These are phyloP conservation scores for Steinernema feltiae DNA, from an alignment of 1,140 invertebrate genomes.

Conservation along the genomic window DNA sequence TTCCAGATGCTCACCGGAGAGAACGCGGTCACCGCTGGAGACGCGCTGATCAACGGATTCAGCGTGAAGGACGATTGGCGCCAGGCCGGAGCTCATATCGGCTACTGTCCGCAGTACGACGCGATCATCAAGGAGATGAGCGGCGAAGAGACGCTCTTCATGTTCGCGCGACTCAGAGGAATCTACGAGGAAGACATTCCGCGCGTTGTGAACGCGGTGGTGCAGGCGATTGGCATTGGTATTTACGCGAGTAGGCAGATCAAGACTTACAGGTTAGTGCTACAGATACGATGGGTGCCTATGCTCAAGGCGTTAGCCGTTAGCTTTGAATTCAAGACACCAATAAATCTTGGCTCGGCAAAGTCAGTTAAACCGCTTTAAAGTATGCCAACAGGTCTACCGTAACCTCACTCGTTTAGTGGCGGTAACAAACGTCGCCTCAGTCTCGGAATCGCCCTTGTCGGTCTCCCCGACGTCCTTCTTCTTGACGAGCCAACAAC, in stretches of 20 bases:
- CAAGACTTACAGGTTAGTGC: constrained; percentile 51
- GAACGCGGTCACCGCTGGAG: constrained; percentile 65
- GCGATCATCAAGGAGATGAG: constrained; percentile 75
- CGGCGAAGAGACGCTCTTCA: constrained; percentile 69
- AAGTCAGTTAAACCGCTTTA: too few relatives aligned
- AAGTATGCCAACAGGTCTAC: too few relatives aligned
- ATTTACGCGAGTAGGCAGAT: constrained; percentile 48
- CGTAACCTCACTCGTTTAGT: constrained; percentile 21
- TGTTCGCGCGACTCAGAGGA: constrained; percentile 48
- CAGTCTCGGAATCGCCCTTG: constrained; percentile 53
- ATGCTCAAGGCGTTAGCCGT: too few relatives aligned
- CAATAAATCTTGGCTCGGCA: too few relatives aligned
- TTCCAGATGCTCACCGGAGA: constrained; percentile 74
- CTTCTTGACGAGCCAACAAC: constrained; percentile 51
- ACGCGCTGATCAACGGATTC: constrained; percentile 61
- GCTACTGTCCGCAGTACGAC: constrained; percentile 67
- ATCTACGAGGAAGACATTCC: constrained; percentile 40
- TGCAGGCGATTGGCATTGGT: constrained; percentile 47
- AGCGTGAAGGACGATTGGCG: constrained; percentile 55
- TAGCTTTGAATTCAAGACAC: too few relatives aligned
- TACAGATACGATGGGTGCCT: too few relatives aligned
- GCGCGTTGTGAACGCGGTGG: constrained; percentile 36
- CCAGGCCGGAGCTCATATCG: constrained; percentile 55
- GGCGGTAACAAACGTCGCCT: constrained; percentile 70
- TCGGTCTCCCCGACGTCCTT: constrained; percentile 46